Evolutionary conservation across 2,113 vertebrate genomes (phyloP).

Genomic region (Thymallus thymallus): DNA sequence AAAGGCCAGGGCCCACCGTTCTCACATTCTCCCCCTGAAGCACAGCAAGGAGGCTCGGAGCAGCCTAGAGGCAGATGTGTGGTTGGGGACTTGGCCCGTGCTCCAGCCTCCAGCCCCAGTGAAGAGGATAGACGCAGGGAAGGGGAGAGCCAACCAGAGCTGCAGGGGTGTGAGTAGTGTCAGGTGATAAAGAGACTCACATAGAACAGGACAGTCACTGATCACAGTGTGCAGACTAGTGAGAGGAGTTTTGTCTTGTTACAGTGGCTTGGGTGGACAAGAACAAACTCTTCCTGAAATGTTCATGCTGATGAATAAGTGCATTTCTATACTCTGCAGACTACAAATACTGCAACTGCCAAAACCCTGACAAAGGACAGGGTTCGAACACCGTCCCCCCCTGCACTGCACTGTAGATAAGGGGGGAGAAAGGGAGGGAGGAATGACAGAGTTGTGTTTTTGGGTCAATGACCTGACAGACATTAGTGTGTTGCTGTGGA

Average conservation of each 20-base stretch:
- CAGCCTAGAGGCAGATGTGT: not conserved
- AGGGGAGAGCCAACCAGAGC: constrained; percentile 3
- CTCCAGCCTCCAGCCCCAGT: not conserved
- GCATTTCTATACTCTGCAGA: not conserved
- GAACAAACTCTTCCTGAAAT: not conserved
- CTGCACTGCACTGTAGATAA: constrained; percentile 33
- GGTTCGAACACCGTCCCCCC: constrained; percentile 30
- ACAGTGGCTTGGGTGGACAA: too few species aligned
- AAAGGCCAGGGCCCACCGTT: constrained; percentile 71
- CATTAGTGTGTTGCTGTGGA: constrained; percentile 42
- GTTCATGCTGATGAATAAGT: not conserved
- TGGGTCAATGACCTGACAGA: constrained; percentile 64
- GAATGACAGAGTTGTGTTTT: constrained; percentile 35
- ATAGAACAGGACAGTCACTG: not conserved
- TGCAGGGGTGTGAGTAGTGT: not conserved
- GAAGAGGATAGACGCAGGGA: constrained; percentile 15
- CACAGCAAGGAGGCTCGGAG: constrained; percentile 36
- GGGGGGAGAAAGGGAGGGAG: constrained; percentile 17
- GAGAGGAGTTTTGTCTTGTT: not conserved
- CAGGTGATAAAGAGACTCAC: not conserved
- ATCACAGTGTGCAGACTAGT: not conserved
- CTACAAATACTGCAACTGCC: not conserved
- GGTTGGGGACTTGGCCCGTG: not conserved
- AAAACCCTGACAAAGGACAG: constrained; percentile 28
- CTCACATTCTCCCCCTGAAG: constrained; percentile 71